These are phyloP conservation scores for Clupea harengus DNA, from an alignment of 2,113 vertebrate species.

Conservation along the genomic window DNA sequence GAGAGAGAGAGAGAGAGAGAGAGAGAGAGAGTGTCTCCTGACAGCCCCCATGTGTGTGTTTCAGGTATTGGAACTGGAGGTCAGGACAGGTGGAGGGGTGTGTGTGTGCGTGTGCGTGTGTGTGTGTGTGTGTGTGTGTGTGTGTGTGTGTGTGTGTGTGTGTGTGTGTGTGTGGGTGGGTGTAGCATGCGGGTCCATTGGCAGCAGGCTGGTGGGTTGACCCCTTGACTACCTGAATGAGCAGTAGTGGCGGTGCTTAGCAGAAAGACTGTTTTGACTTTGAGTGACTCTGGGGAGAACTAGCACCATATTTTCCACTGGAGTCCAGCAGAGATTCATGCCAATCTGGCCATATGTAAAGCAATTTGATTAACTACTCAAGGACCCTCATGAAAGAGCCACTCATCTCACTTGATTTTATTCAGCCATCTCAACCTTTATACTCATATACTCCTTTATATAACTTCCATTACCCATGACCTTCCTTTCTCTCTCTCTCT, in stretches of 20 bases:
- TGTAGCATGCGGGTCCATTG: not conserved
- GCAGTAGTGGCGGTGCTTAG: not conserved
- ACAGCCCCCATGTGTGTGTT: slow-evolving; percentile 14
- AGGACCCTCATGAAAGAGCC: not conserved
- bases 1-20: slow-evolving; percentile 17
- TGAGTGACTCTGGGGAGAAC: not conserved
- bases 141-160: not conserved
- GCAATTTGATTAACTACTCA: not conserved
- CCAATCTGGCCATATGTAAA: not conserved
- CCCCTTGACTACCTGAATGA: not conserved
- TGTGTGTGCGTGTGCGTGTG: not conserved
- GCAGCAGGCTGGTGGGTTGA: not conserved
- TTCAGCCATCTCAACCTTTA: not conserved
- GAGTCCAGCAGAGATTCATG: not conserved
- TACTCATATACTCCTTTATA: not conserved
- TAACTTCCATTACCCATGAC: not conserved
- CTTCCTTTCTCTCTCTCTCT: not conserved
- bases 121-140: not conserved
- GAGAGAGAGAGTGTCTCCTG: slow-evolving; percentile 40
- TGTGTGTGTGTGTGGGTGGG: not conserved
- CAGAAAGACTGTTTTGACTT: not conserved
- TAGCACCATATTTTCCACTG: not conserved
- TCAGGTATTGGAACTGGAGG: slow-evolving; percentile 39
- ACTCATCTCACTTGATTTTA: not conserved
- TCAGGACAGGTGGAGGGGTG: slow-evolving; percentile 45